Conservation (phyloP, 2,797 vertebrate species). For the Gallinago nigripennis region DNA sequence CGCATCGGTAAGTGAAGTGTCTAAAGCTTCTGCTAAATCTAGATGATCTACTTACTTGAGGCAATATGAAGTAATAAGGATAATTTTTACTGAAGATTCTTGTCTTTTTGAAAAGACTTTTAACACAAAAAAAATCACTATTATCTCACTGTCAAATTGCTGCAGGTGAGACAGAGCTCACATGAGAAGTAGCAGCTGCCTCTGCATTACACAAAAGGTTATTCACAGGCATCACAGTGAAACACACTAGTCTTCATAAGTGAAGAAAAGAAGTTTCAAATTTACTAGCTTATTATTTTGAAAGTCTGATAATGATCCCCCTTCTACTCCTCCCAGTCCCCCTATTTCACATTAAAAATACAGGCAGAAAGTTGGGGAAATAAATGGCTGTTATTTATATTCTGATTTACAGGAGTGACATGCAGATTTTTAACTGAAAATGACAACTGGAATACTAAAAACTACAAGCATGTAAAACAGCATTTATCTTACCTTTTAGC, state of each 20-base stretch:
- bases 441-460: neutral
- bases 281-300: neutral
- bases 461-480: neutral
- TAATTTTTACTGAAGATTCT: conserved; percentile 21
- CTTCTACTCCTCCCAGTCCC: neutral
- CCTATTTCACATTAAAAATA: neutral
- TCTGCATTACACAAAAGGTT: neutral
- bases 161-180: neutral
- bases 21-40: neutral
- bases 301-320: neutral
- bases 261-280: neutral
- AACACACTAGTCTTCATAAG: neutral
- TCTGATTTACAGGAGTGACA: neutral
- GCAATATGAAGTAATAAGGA: neutral
- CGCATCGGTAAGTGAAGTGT: neutral
- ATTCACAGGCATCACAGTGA: neutral
- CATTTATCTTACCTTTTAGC: neutral
- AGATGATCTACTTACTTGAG: neutral
- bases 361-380: neutral
- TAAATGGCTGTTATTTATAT: neutral
- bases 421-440: neutral
- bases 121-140: neutral
- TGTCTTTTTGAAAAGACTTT: neutral
- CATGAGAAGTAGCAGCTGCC: neutral
- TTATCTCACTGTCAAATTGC: neutral